A percentile compares a stretch with the other conserved stretches of the same genome.
phyloP scores from a whole-genome alignment of 2,113 vertebrate species.

The Mustelus asterias region DNA sequence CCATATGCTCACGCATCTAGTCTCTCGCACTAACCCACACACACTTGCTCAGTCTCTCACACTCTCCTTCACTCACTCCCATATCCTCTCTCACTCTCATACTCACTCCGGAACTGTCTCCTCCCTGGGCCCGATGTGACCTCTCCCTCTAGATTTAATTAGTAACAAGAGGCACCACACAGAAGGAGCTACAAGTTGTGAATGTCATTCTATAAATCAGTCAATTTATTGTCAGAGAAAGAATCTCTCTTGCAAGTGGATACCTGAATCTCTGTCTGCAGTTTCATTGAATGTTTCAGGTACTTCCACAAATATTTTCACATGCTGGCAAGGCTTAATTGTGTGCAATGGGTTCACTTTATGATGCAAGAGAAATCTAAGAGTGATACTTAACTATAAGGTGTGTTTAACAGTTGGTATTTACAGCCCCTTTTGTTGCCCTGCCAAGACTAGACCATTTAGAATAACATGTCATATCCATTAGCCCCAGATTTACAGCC shows the following conservation, averaged over 20 bases:
- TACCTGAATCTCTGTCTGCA: background rate
- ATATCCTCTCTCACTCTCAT: no score
- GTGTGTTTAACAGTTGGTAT: background rate
- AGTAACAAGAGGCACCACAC: background rate
- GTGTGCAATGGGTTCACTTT: background rate
- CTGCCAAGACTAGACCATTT: background rate
- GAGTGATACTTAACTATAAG: background rate
- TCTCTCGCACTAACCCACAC: no score
- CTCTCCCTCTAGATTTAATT: background rate
- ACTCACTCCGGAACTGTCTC: no score
- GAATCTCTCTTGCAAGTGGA: background rate
- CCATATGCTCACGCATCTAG: no score
- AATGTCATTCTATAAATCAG: background rate
- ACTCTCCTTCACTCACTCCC: no score
- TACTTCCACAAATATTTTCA: background rate
- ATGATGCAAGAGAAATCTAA: background rate
- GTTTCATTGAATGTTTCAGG: background rate
- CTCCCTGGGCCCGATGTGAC: no score
- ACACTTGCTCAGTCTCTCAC: no score
- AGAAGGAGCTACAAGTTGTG: background rate
- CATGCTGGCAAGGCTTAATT: background rate
- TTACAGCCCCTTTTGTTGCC: background rate
- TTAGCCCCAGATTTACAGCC: background rate
- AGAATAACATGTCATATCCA: background rate
- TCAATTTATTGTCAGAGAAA: background rate